These are phyloP conservation scores for Pantelozetes paolii DNA, from an alignment of 2,888 invertebrate species.

Conservation along the genomic window DNA sequence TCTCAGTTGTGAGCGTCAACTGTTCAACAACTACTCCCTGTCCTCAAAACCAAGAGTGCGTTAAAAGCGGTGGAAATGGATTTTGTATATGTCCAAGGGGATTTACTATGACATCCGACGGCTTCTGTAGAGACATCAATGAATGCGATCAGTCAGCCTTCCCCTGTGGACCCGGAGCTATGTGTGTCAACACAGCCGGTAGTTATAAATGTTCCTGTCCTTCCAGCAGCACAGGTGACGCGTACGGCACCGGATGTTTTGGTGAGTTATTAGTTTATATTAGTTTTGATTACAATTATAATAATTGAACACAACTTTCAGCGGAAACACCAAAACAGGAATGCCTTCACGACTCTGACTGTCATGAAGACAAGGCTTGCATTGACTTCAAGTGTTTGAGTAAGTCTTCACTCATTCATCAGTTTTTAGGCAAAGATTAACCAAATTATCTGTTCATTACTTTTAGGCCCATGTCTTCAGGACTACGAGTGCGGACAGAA, in stretches of 20 bases:
- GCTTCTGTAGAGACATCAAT: slow-evolving; percentile 66
- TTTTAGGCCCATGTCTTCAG: slow-evolving; percentile 68
- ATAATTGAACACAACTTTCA: not conserved
- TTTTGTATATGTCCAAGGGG: slow-evolving; percentile 50
- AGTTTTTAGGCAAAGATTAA: not conserved
- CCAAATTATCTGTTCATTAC: too few species aligned
- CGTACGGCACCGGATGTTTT: slow-evolving; percentile 58
- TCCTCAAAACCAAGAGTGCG: slow-evolving; percentile 51
- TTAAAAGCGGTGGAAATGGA: slow-evolving; percentile 48
- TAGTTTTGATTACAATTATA: too few species aligned
- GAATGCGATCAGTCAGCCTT: slow-evolving; percentile 66
- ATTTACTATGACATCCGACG: slow-evolving; percentile 47
- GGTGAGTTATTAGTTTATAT: too few species aligned
- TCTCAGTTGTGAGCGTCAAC: slow-evolving; percentile 46
- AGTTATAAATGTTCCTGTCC: slow-evolving; percentile 87
- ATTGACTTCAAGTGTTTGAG: slow-evolving; percentile 59
- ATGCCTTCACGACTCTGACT: slow-evolving; percentile 79
- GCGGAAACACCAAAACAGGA: slow-evolving; percentile 55
- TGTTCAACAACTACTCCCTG: slow-evolving; percentile 49
- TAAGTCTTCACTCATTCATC: not conserved
- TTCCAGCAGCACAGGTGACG: slow-evolving; percentile 71
- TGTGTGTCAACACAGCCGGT: slow-evolving; percentile 72
- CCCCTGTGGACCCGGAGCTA: slow-evolving; percentile 72
- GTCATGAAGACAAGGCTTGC: slow-evolving; percentile 77
- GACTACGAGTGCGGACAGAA: slow-evolving; percentile 54